Evolutionary conservation across 64 coral and sea anemone genomes (phyloP).

Genomic region (Pocillopora damicornis): DNA sequence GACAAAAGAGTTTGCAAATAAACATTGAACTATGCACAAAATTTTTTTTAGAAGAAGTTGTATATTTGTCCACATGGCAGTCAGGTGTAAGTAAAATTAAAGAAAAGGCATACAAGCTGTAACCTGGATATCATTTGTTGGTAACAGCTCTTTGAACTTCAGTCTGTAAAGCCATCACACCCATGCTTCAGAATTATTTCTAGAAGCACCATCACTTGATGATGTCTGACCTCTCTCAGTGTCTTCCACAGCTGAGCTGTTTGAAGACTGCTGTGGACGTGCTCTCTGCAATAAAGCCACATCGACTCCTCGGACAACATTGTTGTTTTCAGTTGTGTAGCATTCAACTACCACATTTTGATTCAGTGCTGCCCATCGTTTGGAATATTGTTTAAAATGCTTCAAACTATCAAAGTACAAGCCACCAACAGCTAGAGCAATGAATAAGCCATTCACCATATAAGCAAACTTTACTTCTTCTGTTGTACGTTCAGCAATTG

Average conservation of each 20-base stretch:
- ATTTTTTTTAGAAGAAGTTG: too few relatives aligned
- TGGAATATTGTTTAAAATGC: conserved; percentile 81
- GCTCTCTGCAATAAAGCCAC: neutral
- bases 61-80: too few relatives aligned
- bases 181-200: conserved; percentile 15
- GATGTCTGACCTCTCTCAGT: neutral
- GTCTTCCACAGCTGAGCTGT: conserved; percentile 3
- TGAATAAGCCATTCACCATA: conserved; percentile 94
- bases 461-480: conserved; percentile 94
- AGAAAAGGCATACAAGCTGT: too few relatives aligned
- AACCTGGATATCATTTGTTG: too few relatives aligned
- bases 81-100: too few relatives aligned
- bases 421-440: conserved; percentile 81
- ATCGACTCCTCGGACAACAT: neutral
- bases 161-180: neutral
- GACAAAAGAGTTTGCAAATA: too few relatives aligned
- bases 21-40: too few relatives aligned
- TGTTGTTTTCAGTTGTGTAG: conserved; percentile 50
- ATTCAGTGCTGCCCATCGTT: conserved; percentile 86
- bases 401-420: conserved; percentile 95
- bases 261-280: neutral
- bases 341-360: conserved; percentile 70
- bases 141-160: neutral
- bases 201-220: neutral
- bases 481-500: conserved; percentile 74